These are phyloP conservation scores for Caenorhabditis sulstoni DNA, from an alignment of 2,888 invertebrate species.

Conservation along the genomic window DNA sequence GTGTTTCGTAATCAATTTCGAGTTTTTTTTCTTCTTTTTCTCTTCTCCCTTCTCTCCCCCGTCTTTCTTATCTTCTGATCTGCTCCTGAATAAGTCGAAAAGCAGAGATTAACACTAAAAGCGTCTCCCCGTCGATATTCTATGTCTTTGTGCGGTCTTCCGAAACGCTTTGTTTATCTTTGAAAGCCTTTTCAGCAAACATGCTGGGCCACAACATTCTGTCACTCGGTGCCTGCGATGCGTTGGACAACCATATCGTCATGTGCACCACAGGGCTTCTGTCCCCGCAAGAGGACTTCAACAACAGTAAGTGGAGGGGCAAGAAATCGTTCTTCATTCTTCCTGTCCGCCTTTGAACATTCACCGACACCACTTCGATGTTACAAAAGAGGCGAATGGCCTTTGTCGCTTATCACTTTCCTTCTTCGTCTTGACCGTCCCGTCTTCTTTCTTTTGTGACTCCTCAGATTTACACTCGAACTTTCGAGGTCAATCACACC, in stretches of 20 bases:
- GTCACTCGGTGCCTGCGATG: slow-evolving; percentile 50
- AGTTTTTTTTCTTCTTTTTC: slow-evolving; percentile 9
- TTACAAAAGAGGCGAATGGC: slow-evolving; percentile 37
- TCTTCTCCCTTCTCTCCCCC: background rate
- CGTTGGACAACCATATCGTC: slow-evolving; percentile 52
- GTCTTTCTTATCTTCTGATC: background rate
- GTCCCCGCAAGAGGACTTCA: slow-evolving; percentile 45
- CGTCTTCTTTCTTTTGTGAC: slow-evolving; percentile 24
- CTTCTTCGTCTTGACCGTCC: slow-evolving; percentile 31
- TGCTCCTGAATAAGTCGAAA: slow-evolving; percentile 3
- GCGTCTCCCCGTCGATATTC: background rate
- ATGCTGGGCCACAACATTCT: slow-evolving; percentile 56
- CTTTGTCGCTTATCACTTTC: slow-evolving; percentile 51
- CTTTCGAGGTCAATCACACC: slow-evolving; percentile 25
- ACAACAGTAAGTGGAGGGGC: slow-evolving; percentile 23
- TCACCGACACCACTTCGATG: slow-evolving; percentile 20
- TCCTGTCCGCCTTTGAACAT: slow-evolving; percentile 36
- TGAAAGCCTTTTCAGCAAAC: slow-evolving; percentile 49
- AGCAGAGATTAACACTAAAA: slow-evolving; percentile 20
- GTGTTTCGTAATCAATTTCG: slow-evolving; percentile 13
- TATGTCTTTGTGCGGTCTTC: slow-evolving; percentile 1
- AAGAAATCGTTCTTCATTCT: slow-evolving; percentile 1
- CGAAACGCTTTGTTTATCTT: slow-evolving; percentile 48
- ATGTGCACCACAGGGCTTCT: slow-evolving; percentile 55
- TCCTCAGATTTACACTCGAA: slow-evolving; percentile 25